Percentiles rank a stretch among this genome's conserved stretches.
These are phyloP conservation scores for Cinclus cinclus DNA, from an alignment of 2,113 vertebrate species.

Conservation along the genomic window DNA sequence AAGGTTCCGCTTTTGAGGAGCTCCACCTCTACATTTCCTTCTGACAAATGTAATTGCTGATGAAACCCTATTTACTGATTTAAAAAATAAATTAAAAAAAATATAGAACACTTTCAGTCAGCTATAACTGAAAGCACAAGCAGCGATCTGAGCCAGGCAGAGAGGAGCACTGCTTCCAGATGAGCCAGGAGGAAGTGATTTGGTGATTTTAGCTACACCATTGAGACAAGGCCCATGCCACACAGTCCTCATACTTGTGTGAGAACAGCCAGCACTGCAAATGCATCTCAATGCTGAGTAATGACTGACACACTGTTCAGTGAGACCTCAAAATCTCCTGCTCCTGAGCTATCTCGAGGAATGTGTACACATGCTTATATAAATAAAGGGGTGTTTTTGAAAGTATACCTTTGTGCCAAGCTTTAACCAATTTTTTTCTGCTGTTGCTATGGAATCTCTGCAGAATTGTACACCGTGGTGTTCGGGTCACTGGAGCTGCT, in stretches of 20 bases:
- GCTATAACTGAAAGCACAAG: not conserved
- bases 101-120: not conserved
- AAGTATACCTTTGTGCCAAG: not conserved
- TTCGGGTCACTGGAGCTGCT: constrained; percentile 37
- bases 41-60: not conserved
- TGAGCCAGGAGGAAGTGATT: not conserved
- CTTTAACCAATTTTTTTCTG: not conserved
- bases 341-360: not conserved
- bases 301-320: not conserved
- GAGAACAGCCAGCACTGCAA: not conserved
- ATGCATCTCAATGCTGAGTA: not conserved
- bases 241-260: fast-evolving
- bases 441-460: constrained; percentile 23
- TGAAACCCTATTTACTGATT: not conserved
- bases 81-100: fast-evolving
- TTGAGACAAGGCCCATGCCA: not conserved
- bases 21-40: not conserved
- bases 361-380: not conserved
- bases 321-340: not conserved
- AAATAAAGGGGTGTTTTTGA: constrained; percentile 25
- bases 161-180: not conserved
- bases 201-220: not conserved
- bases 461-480: not conserved
- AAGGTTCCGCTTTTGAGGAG: not conserved
- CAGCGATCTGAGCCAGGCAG: not conserved